These are phyloP conservation scores for Labeo rohita DNA, from an alignment of 2,113 vertebrate species.

Conservation along the genomic window DNA sequence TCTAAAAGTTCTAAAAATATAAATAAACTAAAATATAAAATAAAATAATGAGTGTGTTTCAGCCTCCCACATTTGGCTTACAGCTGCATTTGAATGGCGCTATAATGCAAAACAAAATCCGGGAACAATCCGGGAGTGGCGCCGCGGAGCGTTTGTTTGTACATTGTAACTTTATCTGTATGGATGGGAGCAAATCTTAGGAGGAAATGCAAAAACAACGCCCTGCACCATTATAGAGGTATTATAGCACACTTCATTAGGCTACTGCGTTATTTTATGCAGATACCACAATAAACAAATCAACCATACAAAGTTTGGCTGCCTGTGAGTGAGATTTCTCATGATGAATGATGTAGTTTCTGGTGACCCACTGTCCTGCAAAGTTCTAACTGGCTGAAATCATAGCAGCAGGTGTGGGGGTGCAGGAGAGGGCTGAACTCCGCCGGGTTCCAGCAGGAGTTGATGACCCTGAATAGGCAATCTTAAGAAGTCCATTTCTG, in stretches of 20 bases:
- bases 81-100: not conserved
- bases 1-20: too few relatives aligned
- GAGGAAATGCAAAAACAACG: not conserved
- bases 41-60: not conserved
- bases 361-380: too few relatives aligned
- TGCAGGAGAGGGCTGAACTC: not conserved
- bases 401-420: not conserved
- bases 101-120: not conserved
- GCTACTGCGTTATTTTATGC: too few relatives aligned
- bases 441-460: not conserved
- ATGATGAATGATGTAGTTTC: not conserved
- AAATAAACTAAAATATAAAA: too few relatives aligned
- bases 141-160: not conserved
- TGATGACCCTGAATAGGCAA: not conserved
- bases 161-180: not conserved
- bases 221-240: too few relatives aligned
- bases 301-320: not conserved
- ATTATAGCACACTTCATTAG: too few relatives aligned
- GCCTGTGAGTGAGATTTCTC: not conserved
- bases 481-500: not conserved
- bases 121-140: not conserved
- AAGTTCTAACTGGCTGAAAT: not conserved
- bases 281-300: too few relatives aligned
- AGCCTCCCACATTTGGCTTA: not conserved
- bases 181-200: not conserved